Conservation (phyloP, 2,888 invertebrate genomes). For the Perizoma flavofasciatum region DNA sequence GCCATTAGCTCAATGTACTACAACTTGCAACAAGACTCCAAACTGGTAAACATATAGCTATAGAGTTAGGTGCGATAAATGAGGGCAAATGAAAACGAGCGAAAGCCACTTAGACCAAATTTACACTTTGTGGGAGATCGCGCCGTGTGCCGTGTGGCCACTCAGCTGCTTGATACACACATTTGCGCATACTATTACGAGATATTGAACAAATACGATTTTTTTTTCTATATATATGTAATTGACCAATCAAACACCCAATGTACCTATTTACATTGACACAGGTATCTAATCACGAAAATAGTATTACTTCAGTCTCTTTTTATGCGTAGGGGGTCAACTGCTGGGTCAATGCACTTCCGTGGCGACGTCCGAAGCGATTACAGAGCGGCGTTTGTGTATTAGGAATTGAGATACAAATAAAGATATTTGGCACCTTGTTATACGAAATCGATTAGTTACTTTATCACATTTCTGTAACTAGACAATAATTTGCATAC, state of each 20-base stretch:
- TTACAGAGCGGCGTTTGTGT: conserved; percentile 71
- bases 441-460: conserved; percentile 43
- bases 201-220: conserved; percentile 30
- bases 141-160: conserved; percentile 54
- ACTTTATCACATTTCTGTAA: conserved; percentile 36
- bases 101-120: conserved; percentile 82
- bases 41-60: conserved; percentile 68
- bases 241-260: conserved; percentile 23
- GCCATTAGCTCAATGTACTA: too few relatives aligned
- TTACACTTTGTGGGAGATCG: conserved; percentile 82
- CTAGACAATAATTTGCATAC: conserved; percentile 37
- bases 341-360: conserved; percentile 82
- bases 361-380: conserved; percentile 74
- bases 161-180: conserved; percentile 72
- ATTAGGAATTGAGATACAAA: conserved; percentile 52
- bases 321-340: conserved; percentile 69
- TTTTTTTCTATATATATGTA: not conserved
- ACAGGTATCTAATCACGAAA: conserved; percentile 40
- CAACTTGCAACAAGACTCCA: conserved; percentile 59
- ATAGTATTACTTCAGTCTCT: conserved; percentile 38
- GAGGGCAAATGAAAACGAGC: conserved; percentile 70
- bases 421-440: conserved; percentile 51
- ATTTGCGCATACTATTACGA: conserved; percentile 39
- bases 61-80: conserved; percentile 71
- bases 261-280: conserved; percentile 37